These are phyloP conservation scores for Leistus spinibarbis DNA, from an alignment of 2,888 invertebrate genomes.

Conservation along the genomic window DNA sequence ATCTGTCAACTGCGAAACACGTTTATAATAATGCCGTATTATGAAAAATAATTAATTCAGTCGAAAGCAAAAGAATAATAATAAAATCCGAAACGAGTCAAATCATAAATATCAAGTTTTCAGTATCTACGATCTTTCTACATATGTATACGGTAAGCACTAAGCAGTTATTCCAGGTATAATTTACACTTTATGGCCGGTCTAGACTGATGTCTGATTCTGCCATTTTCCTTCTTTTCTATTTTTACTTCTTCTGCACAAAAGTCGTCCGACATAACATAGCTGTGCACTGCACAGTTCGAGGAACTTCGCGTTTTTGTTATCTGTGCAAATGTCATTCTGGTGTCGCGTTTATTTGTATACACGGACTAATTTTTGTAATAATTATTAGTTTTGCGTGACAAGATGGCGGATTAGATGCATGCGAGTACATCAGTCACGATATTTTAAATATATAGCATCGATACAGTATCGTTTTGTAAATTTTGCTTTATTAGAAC, in stretches of 20 bases:
- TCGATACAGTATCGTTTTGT: neutral
- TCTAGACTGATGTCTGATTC: neutral
- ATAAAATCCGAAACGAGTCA: neutral
- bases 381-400: conserved; percentile 44
- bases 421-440: neutral
- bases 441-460: neutral
- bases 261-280: neutral
- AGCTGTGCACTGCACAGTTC: neutral
- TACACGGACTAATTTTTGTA: conserved; percentile 40
- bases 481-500: too few relatives aligned
- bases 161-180: neutral
- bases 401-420: conserved; percentile 29
- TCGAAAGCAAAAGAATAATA: neutral
- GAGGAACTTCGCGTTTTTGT: conserved; percentile 38
- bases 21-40: neutral
- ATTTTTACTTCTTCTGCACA: neutral
- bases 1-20: neutral
- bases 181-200: neutral
- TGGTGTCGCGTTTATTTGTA: conserved; percentile 41
- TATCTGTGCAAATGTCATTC: conserved; percentile 33
- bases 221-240: neutral
- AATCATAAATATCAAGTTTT: neutral
- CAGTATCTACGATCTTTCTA: neutral
- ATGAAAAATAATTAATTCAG: neutral
- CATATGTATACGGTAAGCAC: neutral